These are phyloP conservation scores for Hirudinaria manillensis DNA, from an alignment of 2,888 invertebrate species.

Conservation along the genomic window DNA sequence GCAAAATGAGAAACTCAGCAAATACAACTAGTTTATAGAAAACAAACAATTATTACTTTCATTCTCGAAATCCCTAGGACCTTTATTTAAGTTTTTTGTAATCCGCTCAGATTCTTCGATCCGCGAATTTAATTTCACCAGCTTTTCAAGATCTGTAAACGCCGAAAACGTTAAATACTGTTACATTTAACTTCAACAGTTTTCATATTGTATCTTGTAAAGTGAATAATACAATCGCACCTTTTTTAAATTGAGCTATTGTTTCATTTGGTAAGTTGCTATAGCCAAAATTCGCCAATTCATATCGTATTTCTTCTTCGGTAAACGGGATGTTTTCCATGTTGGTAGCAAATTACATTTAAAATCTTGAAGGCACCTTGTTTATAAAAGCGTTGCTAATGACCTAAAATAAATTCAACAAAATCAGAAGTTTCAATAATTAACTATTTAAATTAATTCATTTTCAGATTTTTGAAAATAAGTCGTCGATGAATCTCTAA, in stretches of 20 bases:
- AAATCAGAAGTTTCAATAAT: too few relatives aligned
- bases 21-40: too few relatives aligned
- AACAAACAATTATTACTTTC: too few relatives aligned
- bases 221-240: neutral
- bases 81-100: neutral
- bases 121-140: too few relatives aligned
- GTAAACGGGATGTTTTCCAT: conserved; percentile 44
- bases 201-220: neutral
- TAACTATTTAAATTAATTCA: too few relatives aligned
- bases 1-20: too few relatives aligned
- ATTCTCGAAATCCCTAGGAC: neutral
- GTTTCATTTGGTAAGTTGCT: conserved; percentile 46
- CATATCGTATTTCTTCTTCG: conserved; percentile 52
- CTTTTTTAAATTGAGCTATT: conserved; percentile 44
- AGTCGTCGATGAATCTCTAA: too few relatives aligned
- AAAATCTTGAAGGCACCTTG: neutral
- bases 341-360: neutral
- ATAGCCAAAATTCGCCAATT: conserved; percentile 51
- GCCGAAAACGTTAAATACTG: neutral
- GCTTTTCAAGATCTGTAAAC: too few relatives aligned
- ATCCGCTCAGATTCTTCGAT: too few relatives aligned
- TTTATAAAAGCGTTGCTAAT: conserved; percentile 6
- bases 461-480: too few relatives aligned
- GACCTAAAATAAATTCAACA: neutral
- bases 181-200: neutral